Percentiles rank a stretch among this genome's conserved stretches.
Conservation (phyloP, 2,888 invertebrate species). For the Agrochola circellaris region DNA sequence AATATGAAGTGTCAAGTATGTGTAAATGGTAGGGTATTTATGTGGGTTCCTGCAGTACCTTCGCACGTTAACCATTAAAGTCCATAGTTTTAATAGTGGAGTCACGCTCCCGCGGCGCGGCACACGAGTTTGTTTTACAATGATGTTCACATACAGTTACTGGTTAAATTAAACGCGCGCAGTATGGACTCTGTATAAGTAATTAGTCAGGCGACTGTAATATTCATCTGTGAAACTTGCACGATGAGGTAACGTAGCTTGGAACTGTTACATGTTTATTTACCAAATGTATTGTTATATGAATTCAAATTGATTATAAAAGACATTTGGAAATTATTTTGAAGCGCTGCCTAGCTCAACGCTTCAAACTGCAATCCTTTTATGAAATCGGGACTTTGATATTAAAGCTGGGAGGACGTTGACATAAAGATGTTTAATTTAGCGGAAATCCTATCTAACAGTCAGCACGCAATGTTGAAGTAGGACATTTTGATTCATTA, state of each 20-base stretch:
- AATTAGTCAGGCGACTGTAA: slow-evolving; percentile 69
- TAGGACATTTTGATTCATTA: slow-evolving; percentile 21
- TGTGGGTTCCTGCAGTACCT: slow-evolving; percentile 59
- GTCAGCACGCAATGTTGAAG: background rate
- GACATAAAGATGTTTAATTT: slow-evolving; percentile 7
- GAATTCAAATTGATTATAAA: slow-evolving; percentile 45
- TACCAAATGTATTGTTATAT: slow-evolving; percentile 24
- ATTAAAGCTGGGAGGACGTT: background rate
- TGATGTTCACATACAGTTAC: slow-evolving; percentile 80
- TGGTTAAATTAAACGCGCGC: slow-evolving; percentile 74
- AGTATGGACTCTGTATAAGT: slow-evolving; percentile 76
- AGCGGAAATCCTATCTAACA: background rate
- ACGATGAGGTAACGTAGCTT: slow-evolving; percentile 45
- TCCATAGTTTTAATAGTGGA: slow-evolving; percentile 77
- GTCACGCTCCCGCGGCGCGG: slow-evolving; percentile 78
- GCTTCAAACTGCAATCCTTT: background rate
- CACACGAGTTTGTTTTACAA: slow-evolving; percentile 83
- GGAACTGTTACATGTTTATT: slow-evolving; percentile 46
- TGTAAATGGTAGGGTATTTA: slow-evolving; percentile 56
- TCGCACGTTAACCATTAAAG: slow-evolving; percentile 74
- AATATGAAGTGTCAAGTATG: slow-evolving; percentile 54
- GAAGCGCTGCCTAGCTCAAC: background rate
- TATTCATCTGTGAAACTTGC: slow-evolving; percentile 63
- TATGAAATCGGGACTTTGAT: background rate
- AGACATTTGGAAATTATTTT: slow-evolving; percentile 19